phyloP scores from a whole-genome alignment of 1,140 invertebrate species.

The Stenopsyche tienmushanensis region DNA sequence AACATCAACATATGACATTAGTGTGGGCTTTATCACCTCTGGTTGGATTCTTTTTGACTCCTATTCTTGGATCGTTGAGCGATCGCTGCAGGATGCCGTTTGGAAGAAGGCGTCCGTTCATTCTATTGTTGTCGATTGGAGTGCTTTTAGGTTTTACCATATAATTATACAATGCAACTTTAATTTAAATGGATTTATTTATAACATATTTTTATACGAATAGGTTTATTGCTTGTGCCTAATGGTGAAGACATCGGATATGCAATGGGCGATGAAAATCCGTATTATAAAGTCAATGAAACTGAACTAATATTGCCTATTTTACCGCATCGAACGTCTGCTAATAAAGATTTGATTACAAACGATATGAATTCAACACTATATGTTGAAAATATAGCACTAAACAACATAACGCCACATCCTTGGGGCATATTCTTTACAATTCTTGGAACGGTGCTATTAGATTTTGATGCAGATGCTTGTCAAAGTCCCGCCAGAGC shows the following conservation, averaged over 20 bases:
- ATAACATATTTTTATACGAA: not conserved
- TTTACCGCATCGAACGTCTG: slow-evolving; percentile 48
- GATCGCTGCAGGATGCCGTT: slow-evolving; percentile 80
- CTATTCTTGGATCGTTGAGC: slow-evolving; percentile 87
- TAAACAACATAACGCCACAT: slow-evolving; percentile 56
- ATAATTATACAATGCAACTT: not conserved
- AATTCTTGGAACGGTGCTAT: slow-evolving; percentile 86
- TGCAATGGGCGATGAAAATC: slow-evolving; percentile 69
- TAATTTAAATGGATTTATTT: not conserved
- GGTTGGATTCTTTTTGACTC: slow-evolving; percentile 91
- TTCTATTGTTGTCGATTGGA: slow-evolving; percentile 83
- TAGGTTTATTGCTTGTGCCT: slow-evolving; percentile 84
- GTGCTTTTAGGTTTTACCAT: slow-evolving; percentile 73
- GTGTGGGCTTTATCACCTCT: slow-evolving; percentile 92
- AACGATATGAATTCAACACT: slow-evolving; percentile 28
- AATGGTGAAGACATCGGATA: slow-evolving; percentile 86
- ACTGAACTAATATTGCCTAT: slow-evolving; percentile 46
- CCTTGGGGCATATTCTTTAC: slow-evolving; percentile 91
- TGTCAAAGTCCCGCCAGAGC: slow-evolving; percentile 92
- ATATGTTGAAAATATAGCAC: not conserved
- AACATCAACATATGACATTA: slow-evolving; percentile 88
- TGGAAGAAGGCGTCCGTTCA: slow-evolving; percentile 88
- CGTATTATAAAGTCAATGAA: slow-evolving; percentile 46
- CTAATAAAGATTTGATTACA: slow-evolving; percentile 45
- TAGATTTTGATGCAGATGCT: slow-evolving; percentile 95